Conservation (phyloP, 2,888 invertebrate species). For the Pherbina coryleti region DNA sequence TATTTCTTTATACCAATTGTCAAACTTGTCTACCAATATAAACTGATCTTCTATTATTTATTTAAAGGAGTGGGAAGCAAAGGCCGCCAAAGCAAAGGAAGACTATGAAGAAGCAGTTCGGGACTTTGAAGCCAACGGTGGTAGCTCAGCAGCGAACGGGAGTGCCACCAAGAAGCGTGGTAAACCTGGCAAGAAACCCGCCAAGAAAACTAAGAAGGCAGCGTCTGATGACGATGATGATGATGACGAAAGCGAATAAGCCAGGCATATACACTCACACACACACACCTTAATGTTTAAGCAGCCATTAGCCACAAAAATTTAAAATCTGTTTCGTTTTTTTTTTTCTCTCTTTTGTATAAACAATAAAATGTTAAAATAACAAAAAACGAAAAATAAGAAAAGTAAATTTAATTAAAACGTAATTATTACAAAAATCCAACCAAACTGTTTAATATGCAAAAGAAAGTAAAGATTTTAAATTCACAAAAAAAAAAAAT, state of each 20-base stretch:
- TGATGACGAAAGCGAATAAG: slow-evolving; percentile 77
- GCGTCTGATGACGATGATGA: slow-evolving; percentile 76
- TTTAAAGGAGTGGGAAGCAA: slow-evolving; percentile 88
- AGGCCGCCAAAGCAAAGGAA: slow-evolving; percentile 89
- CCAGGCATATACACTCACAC: slow-evolving; percentile 18
- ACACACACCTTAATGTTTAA: slow-evolving; percentile 26
- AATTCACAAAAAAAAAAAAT: slow-evolving; percentile 16
- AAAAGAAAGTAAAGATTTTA: slow-evolving; percentile 26
- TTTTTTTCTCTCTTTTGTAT: slow-evolving; percentile 28
- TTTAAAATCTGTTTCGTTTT: slow-evolving; percentile 18
- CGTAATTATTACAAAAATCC: slow-evolving; percentile 36
- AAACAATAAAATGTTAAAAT: slow-evolving; percentile 29
- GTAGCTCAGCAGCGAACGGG: slow-evolving; percentile 70
- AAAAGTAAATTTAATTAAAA: slow-evolving; percentile 45
- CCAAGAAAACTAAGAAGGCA: slow-evolving; percentile 73
- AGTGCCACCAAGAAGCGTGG: slow-evolving; percentile 71
- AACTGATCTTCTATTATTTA: background rate
- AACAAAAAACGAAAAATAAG: slow-evolving; percentile 35
- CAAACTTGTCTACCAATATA: background rate
- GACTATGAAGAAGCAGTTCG: slow-evolving; percentile 90
- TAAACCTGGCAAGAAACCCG: slow-evolving; percentile 70
- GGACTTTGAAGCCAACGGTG: slow-evolving; percentile 87
- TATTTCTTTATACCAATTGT: too few species aligned
- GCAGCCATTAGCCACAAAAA: slow-evolving; percentile 40
- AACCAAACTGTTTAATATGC: slow-evolving; percentile 13